Evolutionary conservation across 2,797 vertebrate species (phyloP), one percentile per base, ranked within the genome.

Genomic region (Periophthalmus magnuspinnatus): DNA sequence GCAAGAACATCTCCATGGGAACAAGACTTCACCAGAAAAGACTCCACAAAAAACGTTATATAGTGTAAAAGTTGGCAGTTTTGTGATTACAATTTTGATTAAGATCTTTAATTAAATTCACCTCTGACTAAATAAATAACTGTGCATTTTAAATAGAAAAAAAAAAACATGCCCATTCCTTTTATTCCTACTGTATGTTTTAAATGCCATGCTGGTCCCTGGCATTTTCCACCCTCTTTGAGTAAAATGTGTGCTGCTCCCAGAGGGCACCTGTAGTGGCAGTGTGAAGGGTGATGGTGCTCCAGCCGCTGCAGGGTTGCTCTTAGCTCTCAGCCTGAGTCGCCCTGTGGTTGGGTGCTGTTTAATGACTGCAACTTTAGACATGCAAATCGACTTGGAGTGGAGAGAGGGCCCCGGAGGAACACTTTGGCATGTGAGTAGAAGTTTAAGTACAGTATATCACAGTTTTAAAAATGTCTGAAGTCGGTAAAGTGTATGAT

Each of bases 221-320:
- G 82, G 83, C 85, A 88, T 91, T 91, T 91, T 88, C 85, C 88
- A 87, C 74, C 69, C 65, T 87, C 81, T 87, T 90, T 83, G 84
- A 84, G 82, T 76, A 28, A 86, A 88, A 82, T 90, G 83, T 84
- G 83, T 84, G 81, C 86, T 79, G 77, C 73, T 81, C 84, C 85
- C 86, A 78, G 68, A 77, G 84, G 84, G 82, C 81, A 86, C 81
- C 81, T 80, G 83, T 69, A 79, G 81, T 83, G 83, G 68, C 75
- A 82, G 80, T 86, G 78, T 83, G 76, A 83, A 80, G 76, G 82
- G 83, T 84, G 88, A 82, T 50, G 75, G 69, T 76, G 80, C 85
- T 77, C 76, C 76, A 75, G 79, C 81, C 70, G 84, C 88, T 88
- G 79, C 80, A 65, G 81, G 86, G 86, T 85, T 74, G 78, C 55